Percentiles rank a stretch among this genome's conserved stretches.
Conservation (phyloP, 2,888 invertebrate genomes). For the Drosophila neoperkinsi region DNA sequence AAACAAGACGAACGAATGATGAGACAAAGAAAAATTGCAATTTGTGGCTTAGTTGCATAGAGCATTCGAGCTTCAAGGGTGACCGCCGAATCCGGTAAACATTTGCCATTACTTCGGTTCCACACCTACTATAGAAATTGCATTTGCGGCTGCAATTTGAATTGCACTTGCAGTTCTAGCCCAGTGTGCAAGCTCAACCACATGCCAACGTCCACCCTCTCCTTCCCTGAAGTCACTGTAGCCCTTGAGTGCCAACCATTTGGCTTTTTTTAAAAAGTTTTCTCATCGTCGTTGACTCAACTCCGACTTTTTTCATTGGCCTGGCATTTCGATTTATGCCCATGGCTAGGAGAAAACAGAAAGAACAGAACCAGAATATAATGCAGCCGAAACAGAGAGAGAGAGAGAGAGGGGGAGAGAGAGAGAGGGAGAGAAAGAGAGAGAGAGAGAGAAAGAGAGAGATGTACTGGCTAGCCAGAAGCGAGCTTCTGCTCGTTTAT, state of each 20-base stretch:
- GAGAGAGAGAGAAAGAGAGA: background rate
- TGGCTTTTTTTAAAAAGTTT: constrained; percentile 48
- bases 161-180: constrained; percentile 72
- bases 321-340: constrained; percentile 59
- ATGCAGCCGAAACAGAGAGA: background rate
- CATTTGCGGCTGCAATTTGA: constrained; percentile 77
- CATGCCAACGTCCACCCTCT: too few species aligned
- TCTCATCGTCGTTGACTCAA: constrained; percentile 52
- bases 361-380: constrained; percentile 4
- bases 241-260: constrained; percentile 25
- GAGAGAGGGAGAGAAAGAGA: background rate
- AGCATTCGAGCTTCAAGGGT: constrained; percentile 29
- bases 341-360: constrained; percentile 28
- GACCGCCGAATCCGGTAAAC: constrained; percentile 39
- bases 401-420: background rate
- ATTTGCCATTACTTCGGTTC: constrained; percentile 34
- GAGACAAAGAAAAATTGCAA: constrained; percentile 45
- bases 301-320: constrained; percentile 46
- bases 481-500: constrained; percentile 67
- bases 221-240: background rate
- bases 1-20: constrained; percentile 59
- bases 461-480: constrained; percentile 37
- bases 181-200: constrained; percentile 11
- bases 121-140: constrained; percentile 67
- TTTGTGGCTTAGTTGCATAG: constrained; percentile 48